Evolutionary conservation across 2,113 vertebrate species (phyloP), one percentile per base, ranked within the genome.

Genomic region (Lophochroa leadbeateri): DNA sequence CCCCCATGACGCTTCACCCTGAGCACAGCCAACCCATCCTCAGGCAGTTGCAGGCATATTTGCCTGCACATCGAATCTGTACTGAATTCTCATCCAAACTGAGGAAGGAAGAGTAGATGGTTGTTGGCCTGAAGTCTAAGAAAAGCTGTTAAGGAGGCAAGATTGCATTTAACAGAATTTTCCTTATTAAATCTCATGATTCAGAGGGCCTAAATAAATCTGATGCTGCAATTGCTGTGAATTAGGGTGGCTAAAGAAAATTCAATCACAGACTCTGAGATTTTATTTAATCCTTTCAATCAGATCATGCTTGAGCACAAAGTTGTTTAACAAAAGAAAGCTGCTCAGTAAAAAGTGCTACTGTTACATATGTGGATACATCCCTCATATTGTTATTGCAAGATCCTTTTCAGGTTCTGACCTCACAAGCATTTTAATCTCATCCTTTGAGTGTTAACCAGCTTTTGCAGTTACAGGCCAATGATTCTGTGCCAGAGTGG

Each of bases 251-350:
- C 35, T 78, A 82, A 90, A 76, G 70, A 86, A 94, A 94, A 91
- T 70, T 82, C 37, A 67, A 8, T 82, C 84, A 55, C 74, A 85
- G 52, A 43, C 7, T 27, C 71, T 50, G 46, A 88, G 44, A 80
- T 75, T 64, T 44, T 55, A 82, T 52, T 93, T 90, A 75, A 91
- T 80, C 16, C 29, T 74, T 93, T 88, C 71, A 65, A 82, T 82
- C 31, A 79, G 31, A 82, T 52, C 53, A 53, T 27, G 37, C 17
- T 58, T 69, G 24, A 88, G 72, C 27, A 83, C 28, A 70, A 91
- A 49, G 20, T 19, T 88, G 35, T 53, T 88, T 78, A 80, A 85
- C 37, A 57, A 20, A 91, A 81, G 33, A 82, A 84, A 90, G 35
- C 15, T 64, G 20, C 71, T 94, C 35, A 75, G 47, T 67, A 55